A percentile compares a stretch with the other conserved stretches of the same genome.
These are phyloP conservation scores for Trachelipus rathkii DNA, from an alignment of 1,140 invertebrate genomes.

Conservation along the genomic window DNA sequence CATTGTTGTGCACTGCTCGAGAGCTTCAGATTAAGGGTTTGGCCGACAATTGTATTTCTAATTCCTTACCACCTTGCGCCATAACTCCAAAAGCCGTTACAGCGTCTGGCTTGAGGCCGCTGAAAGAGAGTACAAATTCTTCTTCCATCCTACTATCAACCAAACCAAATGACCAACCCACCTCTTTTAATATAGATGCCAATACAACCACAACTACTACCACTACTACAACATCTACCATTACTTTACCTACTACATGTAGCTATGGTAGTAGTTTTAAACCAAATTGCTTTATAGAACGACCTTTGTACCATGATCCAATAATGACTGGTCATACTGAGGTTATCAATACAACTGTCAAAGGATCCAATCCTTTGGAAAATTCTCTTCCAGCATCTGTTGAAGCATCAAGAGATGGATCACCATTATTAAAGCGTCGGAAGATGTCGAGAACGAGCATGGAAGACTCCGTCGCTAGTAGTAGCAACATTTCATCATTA, in stretches of 20 bases:
- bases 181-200: not conserved
- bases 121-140: not conserved
- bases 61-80: not conserved
- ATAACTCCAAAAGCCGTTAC: not conserved
- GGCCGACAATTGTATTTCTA: conserved; percentile 65
- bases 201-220: conserved; percentile 4
- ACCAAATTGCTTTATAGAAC: too few relatives aligned
- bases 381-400: too few relatives aligned
- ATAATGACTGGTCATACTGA: too few relatives aligned
- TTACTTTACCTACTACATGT: not conserved
- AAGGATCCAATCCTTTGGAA: too few relatives aligned
- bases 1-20: conserved; percentile 72
- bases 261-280: too few relatives aligned
- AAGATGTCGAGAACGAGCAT: conserved; percentile 29
- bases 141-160: conserved; percentile 3
- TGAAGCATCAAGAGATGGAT: conserved; percentile 26
- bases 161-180: conserved; percentile 6
- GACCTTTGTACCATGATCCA: too few relatives aligned
- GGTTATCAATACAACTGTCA: too few relatives aligned
- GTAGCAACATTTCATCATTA: not conserved
- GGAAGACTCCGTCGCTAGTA: conserved; percentile 10
- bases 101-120: not conserved
- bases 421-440: conserved; percentile 36
- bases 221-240: conserved; percentile 1
- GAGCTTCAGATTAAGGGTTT: conserved; percentile 78